phyloP scores from a whole-genome alignment of 2,888 invertebrate genomes.

The Buathra laborator region DNA sequence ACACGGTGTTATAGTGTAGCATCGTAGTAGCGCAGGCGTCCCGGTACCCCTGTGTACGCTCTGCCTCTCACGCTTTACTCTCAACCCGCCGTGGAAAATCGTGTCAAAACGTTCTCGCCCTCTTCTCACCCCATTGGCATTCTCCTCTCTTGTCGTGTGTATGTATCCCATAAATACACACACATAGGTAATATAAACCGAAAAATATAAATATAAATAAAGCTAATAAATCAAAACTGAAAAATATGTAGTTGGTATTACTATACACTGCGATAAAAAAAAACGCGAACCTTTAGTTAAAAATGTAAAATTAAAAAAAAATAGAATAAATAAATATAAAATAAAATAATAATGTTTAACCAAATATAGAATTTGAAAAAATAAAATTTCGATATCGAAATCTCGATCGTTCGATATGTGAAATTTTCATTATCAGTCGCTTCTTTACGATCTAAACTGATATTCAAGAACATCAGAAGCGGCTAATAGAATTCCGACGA shows the following conservation, averaged over 20 bases:
- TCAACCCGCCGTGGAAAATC: constrained; percentile 61
- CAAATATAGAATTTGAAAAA: neutral
- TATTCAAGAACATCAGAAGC: constrained; percentile 1
- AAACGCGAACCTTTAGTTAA: neutral
- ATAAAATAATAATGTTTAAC: neutral
- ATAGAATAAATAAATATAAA: neutral
- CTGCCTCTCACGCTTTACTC: constrained; percentile 44
- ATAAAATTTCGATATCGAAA: neutral
- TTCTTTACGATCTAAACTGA: neutral
- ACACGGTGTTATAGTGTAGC: constrained; percentile 43
- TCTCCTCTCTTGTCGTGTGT: constrained; percentile 30
- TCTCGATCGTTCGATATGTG: neutral
- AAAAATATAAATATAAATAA: constrained; percentile 51
- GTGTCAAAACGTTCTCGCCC: constrained; percentile 71
- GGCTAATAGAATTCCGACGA: constrained; percentile 16
- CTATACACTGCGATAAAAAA: neutral
- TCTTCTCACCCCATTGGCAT: constrained; percentile 46
- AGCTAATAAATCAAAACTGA: constrained; percentile 15
- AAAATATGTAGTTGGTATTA: constrained; percentile 6
- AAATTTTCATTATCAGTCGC: neutral
- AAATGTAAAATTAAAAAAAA: no score
- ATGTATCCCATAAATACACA: constrained; percentile 40
- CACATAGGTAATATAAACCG: constrained; percentile 36
- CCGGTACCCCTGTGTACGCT: constrained; percentile 24
- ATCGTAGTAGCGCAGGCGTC: constrained; percentile 27